Evolutionary conservation across 2,888 invertebrate species (phyloP), one percentile per base, ranked within the genome.

Genomic region (Chromoteleia sp.): DNA sequence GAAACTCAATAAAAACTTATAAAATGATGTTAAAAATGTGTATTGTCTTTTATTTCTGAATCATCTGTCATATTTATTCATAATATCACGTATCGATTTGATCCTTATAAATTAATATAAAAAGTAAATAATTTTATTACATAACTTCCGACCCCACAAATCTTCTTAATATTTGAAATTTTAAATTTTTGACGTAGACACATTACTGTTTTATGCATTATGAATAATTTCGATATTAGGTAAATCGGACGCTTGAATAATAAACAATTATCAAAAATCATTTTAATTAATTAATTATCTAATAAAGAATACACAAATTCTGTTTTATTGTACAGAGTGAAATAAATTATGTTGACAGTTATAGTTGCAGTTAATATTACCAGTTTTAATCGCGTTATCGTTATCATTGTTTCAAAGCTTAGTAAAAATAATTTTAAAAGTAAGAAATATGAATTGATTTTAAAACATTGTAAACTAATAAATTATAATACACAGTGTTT

Each of bases 161-260:
- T 39, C 56, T 39, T 56, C 10, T 19, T 17, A 14, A 14, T 2
- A 12, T 21, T 12, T 6, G 39, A 56, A 56, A 39, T n/a, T 56
- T 56, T 15, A 36, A 56, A 56, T 39, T 56, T 43, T 56, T 19
- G 15, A 56, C 56, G 19, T 19, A 21, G 39, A 56, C 39, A 56
- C 19, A 56, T 19, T 14, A 19, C 56, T 43, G 43, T 12, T 12
- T 39, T 33, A 33, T 54, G 29, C n/a, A 54, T 33, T 33, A 52
- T 30, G 33, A 54, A 54, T 54, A 54, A 29, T 54, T 54, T 29
- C 17, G 25, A 33, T 30, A 14, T 30, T 52, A 52, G 2, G 14
- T 12, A 54, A 54, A 33, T 30, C 25, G 25, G 14, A 33, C 17
- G 1, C 14, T 25, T 33, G 1, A 25, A 25, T 1, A 15, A 48